A percentile compares a stretch with the other conserved stretches of the same genome.
Evolutionary conservation across 2,888 invertebrate genomes (phyloP).

Genomic region (Oscheius myriophilus): DNA sequence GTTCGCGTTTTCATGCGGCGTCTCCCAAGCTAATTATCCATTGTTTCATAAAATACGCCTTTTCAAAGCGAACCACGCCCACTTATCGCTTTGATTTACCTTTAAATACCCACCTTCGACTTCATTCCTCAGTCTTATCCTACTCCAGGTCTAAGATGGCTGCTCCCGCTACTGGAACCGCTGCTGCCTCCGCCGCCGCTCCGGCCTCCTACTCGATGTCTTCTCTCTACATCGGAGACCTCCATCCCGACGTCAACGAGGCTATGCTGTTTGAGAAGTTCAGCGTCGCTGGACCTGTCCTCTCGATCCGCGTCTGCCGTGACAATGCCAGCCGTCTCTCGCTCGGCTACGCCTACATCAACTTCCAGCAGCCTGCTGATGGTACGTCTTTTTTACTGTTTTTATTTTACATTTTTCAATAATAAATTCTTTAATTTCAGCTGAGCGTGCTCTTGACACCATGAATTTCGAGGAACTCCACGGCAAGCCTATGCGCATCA

Average conservation of each 20-base stretch:
- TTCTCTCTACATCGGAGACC: conserved; percentile 97
- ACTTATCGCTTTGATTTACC: no score
- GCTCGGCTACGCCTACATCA: conserved; percentile 98
- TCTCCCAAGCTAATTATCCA: no score
- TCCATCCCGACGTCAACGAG: conserved; percentile 96
- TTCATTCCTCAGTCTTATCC: no score
- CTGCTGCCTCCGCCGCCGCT: conserved; percentile 30
- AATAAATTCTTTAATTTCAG: conserved; percentile 71
- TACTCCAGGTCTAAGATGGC: no score
- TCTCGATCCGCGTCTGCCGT: conserved; percentile 97
- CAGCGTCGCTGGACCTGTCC: conserved; percentile 95
- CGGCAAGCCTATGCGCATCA: conserved; percentile 96
- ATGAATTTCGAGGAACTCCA: conserved; percentile 99
- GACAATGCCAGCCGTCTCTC: conserved; percentile 97
- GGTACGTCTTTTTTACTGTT: conserved; percentile 82
- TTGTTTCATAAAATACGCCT: no score
- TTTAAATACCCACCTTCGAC: no score
- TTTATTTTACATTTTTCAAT: not conserved
- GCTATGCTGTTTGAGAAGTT: conserved; percentile 99
- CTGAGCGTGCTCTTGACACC: conserved; percentile 97
- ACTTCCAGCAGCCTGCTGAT: conserved; percentile 98
- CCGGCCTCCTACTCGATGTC: conserved; percentile 79
- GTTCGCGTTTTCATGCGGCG: no score
- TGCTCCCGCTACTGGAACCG: not conserved
- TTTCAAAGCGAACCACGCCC: no score